A percentile compares a stretch with the other conserved stretches of the same genome.
Evolutionary conservation across 1,140 invertebrate species (phyloP).

Genomic region (Augochlora pura): DNA sequence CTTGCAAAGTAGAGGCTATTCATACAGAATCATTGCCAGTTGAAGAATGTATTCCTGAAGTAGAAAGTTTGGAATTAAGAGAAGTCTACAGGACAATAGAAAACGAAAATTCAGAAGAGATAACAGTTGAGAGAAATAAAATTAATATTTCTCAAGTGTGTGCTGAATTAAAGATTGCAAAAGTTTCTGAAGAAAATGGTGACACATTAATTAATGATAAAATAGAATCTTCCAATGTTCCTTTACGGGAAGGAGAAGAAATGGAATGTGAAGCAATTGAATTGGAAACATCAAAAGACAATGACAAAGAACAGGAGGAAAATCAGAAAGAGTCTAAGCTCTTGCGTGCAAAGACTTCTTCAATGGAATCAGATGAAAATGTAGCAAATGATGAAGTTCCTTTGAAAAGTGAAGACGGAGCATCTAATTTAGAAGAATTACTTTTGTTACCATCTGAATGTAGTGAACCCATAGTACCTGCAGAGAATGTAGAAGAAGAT

Average conservation of each 20-base stretch:
- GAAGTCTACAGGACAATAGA: not conserved
- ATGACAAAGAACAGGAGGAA: not conserved
- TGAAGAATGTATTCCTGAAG: not conserved
- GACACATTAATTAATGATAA: not conserved
- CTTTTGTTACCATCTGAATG: not conserved
- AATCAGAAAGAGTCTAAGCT: not conserved
- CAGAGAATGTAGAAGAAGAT: conserved; percentile 9
- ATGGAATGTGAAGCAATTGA: conserved; percentile 17
- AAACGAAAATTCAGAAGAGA: not conserved
- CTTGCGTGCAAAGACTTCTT: no score
- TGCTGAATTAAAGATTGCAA: not conserved
- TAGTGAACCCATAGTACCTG: not conserved
- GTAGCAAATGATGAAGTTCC: not conserved
- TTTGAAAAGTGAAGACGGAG: not conserved
- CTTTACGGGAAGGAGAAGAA: not conserved
- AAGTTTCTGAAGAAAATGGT: not conserved
- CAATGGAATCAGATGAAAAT: not conserved
- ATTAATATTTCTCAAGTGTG: not conserved
- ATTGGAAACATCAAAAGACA: not conserved
- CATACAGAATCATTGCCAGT: not conserved
- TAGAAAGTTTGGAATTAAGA: not conserved
- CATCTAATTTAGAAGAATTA: not conserved
- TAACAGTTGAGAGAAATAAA: not conserved
- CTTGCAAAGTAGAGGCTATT: conserved; percentile 3
- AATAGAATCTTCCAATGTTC: not conserved